phyloP scores from a whole-genome alignment of 2,113 vertebrate genomes.

The Gymnobelideus leadbeateri region DNA sequence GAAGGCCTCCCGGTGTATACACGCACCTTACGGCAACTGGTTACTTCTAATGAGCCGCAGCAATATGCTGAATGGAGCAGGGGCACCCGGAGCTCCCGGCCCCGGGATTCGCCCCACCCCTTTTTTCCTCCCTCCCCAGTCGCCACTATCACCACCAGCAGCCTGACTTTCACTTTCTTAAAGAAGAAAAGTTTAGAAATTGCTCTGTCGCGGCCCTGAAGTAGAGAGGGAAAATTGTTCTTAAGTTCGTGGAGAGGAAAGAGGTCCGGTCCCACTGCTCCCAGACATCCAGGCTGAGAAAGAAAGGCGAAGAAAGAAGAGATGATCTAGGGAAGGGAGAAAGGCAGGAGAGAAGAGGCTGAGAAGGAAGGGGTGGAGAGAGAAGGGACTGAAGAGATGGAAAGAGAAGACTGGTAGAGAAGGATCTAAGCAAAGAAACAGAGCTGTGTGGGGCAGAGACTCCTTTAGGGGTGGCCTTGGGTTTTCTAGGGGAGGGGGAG shows the following conservation, averaged over 20 bases:
- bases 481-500: not conserved
- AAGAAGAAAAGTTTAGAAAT: slow-evolving; percentile 71
- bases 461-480: not conserved
- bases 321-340: not conserved
- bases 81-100: slow-evolving; percentile 82
- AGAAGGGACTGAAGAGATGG: slow-evolving; percentile 29
- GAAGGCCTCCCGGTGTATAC: slow-evolving; percentile 93
- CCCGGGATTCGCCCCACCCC: slow-evolving; percentile 68
- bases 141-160: slow-evolving; percentile 57
- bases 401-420: not conserved
- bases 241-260: slow-evolving; percentile 63
- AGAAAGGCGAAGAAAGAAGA: slow-evolving; percentile 47
- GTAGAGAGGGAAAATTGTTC: slow-evolving; percentile 67
- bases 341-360: not conserved
- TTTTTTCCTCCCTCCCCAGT: slow-evolving; percentile 71
- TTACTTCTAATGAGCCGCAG: slow-evolving; percentile 97
- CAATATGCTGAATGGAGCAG: slow-evolving; percentile 90
- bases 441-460: too few species aligned
- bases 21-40: slow-evolving; percentile 99
- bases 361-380: slow-evolving; percentile 44
- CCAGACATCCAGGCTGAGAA: slow-evolving; percentile 48
- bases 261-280: not conserved
- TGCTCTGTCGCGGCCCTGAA: slow-evolving; percentile 63
- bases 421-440: not conserved
- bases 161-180: slow-evolving; percentile 62